A percentile compares a stretch with the other conserved stretches of the same genome.
Evolutionary conservation across 1,140 invertebrate genomes (phyloP).

Genomic region (Metopolophium dirhodum): DNA sequence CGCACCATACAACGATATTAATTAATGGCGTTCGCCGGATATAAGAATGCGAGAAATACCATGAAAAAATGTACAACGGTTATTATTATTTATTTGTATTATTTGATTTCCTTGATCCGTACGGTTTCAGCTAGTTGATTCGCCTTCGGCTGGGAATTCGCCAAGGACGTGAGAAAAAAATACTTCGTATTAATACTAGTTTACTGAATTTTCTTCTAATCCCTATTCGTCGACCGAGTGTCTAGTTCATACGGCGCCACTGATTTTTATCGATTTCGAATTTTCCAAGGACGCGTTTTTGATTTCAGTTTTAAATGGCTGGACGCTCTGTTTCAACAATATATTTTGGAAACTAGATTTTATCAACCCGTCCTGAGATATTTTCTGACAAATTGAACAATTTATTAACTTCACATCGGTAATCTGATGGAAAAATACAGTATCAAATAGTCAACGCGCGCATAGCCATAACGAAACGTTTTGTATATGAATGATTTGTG

Average conservation of each 20-base stretch:
- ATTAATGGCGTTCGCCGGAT: no score
- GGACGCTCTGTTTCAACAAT: neutral
- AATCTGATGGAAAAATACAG: neutral
- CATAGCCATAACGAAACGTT: neutral
- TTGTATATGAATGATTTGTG: neutral
- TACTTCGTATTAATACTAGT: neutral
- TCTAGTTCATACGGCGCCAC: constrained; percentile 14
- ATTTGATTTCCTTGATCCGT: neutral
- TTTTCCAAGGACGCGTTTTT: neutral
- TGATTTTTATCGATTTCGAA: constrained; percentile 34
- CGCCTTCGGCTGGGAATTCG: neutral
- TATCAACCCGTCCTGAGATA: neutral
- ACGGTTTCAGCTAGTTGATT: neutral
- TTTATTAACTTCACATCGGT: neutral
- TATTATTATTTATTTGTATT: neutral
- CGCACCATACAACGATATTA: no score
- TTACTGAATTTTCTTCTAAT: neutral
- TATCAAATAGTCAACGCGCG: no score
- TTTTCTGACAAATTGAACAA: neutral
- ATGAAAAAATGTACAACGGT: neutral
- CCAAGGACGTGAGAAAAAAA: neutral
- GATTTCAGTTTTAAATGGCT: neutral
- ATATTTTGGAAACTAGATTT: neutral
- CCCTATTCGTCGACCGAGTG: neutral
- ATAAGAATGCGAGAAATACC: neutral